Percentiles rank a stretch among this genome's conserved stretches.
Evolutionary conservation across 2,113 vertebrate species (phyloP).

Genomic region (Oophaga pumilio): DNA sequence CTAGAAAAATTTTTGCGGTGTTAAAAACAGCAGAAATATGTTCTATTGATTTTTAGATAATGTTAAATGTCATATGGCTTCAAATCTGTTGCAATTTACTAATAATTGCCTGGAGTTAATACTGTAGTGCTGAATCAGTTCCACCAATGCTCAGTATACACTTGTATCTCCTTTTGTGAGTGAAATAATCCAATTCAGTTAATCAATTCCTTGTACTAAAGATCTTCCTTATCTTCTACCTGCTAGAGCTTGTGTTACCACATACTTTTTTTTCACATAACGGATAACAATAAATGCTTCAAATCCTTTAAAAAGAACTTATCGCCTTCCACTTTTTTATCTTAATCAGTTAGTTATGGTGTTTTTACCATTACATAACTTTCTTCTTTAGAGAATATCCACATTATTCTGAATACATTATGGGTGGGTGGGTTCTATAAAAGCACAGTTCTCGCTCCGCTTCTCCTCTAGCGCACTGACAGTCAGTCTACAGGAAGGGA

Average conservation of each 20-base stretch:
- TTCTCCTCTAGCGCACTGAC: no score
- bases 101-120: constrained; percentile 55
- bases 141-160: constrained; percentile 14
- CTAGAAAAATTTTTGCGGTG: constrained; percentile 38
- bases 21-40: constrained; percentile 53
- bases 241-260: neutral
- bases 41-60: constrained; percentile 56
- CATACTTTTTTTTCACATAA: neutral
- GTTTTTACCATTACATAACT: no score
- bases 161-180: neutral
- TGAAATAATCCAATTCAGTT: constrained; percentile 29
- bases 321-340: neutral
- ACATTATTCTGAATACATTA: no score
- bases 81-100: constrained; percentile 41
- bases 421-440: no score
- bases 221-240: neutral
- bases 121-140: constrained; percentile 13
- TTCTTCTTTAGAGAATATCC: no score
- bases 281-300: neutral
- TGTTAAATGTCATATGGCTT: constrained; percentile 56
- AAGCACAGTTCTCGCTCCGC: no score
- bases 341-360: neutral
- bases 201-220: constrained; percentile 26
- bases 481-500: no score
- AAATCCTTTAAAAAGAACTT: neutral